Evolutionary conservation across 2,113 vertebrate species (phyloP).

Genomic region (Brachyhypopomus gauderio): DNA sequence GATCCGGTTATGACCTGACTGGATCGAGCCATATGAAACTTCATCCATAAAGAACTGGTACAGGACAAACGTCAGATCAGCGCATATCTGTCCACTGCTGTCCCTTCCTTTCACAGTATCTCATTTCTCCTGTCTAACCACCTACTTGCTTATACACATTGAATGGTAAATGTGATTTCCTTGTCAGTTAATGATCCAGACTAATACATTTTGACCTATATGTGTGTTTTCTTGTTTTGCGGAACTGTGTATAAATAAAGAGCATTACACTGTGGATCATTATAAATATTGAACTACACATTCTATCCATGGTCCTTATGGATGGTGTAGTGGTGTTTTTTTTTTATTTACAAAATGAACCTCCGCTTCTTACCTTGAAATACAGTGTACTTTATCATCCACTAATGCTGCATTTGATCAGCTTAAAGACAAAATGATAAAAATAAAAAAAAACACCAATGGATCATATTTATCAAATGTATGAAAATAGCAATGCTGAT

Average conservation of each 20-base stretch:
- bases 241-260: neutral
- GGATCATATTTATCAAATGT: too few species aligned
- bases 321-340: neutral
- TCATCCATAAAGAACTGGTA: neutral
- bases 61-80: neutral
- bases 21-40: slow-evolving; percentile 23
- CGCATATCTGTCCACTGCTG: neutral
- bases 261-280: neutral
- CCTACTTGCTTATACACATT: neutral
- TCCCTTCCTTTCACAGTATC: neutral
- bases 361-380: too few species aligned
- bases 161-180: neutral
- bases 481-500: too few species aligned
- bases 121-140: neutral
- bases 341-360: too few species aligned
- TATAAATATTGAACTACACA: neutral
- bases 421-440: too few species aligned
- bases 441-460: too few species aligned
- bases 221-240: neutral
- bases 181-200: neutral
- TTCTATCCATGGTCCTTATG: neutral
- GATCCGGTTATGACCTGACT: slow-evolving; percentile 27
- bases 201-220: neutral
- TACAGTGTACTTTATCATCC: too few species aligned
- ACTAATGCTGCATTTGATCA: too few species aligned